These are phyloP conservation scores for Euborellia annulipes DNA, from an alignment of 1,140 invertebrate species.

Conservation along the genomic window DNA sequence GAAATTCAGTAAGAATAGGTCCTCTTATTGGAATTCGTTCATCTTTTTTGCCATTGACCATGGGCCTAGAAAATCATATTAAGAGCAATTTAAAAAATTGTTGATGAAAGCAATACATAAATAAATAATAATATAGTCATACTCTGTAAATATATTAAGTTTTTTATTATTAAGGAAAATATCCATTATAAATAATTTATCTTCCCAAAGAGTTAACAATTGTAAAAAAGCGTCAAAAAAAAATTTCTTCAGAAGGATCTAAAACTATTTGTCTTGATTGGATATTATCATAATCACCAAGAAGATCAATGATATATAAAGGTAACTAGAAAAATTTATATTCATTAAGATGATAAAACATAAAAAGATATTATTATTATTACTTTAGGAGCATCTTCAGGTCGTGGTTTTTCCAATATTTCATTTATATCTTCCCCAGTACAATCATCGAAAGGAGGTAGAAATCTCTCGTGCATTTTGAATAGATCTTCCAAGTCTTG, in stretches of 20 bases:
- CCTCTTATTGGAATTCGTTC: conserved; percentile 46
- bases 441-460: conserved; percentile 30
- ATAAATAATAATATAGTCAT: too few species aligned
- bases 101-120: too few species aligned
- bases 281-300: conserved; percentile 25
- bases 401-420: conserved; percentile 6
- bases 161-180: conserved; percentile 37
- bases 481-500: conserved; percentile 39
- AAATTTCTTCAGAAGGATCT: conserved; percentile 36
- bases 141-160: conserved; percentile 35
- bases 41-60: conserved; percentile 54
- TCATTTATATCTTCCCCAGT: conserved; percentile 13
- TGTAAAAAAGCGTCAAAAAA: conserved; percentile 32
- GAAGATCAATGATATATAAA: conserved; percentile 37
- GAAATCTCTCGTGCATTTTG: conserved; percentile 36
- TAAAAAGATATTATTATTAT: conserved; percentile 5
- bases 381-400: conserved; percentile 9
- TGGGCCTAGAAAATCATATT: conserved; percentile 44
- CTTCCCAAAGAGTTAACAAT: conserved; percentile 39
- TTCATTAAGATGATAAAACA: neutral
- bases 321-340: conserved; percentile 29
- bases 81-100: neutral
- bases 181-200: conserved; percentile 34
- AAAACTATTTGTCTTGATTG: conserved; percentile 23
- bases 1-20: conserved; percentile 41